Conservation (phyloP, 1,140 invertebrate genomes). For the Pseudomyrmex concolor region DNA sequence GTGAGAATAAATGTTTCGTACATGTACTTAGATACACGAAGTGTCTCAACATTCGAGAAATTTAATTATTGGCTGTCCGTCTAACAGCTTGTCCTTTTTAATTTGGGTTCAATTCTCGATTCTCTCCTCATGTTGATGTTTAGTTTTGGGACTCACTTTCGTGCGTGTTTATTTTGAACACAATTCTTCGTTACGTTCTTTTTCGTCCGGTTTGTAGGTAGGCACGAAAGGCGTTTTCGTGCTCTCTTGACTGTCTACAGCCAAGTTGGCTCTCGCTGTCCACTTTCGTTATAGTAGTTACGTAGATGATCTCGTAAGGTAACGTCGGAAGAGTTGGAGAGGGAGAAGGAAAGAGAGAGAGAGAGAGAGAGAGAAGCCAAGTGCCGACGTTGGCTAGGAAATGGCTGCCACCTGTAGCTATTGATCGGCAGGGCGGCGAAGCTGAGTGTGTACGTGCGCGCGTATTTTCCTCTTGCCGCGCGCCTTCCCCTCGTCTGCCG, state of each 20-base stretch:
- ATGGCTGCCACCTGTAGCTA: conserved; percentile 86
- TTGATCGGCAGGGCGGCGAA: conserved; percentile 83
- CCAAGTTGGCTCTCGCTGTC: background rate
- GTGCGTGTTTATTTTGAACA: conserved; percentile 15
- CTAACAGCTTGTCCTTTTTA: background rate
- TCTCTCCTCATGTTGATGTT: background rate
- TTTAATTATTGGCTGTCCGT: background rate
- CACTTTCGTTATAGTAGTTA: background rate
- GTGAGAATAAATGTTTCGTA: no score
- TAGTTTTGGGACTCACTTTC: background rate
- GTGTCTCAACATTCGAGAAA: background rate
- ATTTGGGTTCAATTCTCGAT: background rate
- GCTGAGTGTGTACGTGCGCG: conserved; percentile 78
- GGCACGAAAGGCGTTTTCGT: background rate
- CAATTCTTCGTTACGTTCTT: background rate
- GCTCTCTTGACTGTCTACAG: background rate
- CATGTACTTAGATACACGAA: background rate
- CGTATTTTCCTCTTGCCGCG: conserved; percentile 73
- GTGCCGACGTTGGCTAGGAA: conserved; percentile 79
- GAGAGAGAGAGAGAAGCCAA: conserved; percentile 45
- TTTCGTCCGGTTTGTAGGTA: background rate
- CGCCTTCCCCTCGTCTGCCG: conserved; percentile 13
- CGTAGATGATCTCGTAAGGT: conserved; percentile 25
- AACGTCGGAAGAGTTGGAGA: conserved; percentile 26
- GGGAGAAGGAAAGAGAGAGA: conserved; percentile 33